Base-by-base conservation (phyloP, 2,797 vertebrate species). In the Meriones psammophilus region DNA sequence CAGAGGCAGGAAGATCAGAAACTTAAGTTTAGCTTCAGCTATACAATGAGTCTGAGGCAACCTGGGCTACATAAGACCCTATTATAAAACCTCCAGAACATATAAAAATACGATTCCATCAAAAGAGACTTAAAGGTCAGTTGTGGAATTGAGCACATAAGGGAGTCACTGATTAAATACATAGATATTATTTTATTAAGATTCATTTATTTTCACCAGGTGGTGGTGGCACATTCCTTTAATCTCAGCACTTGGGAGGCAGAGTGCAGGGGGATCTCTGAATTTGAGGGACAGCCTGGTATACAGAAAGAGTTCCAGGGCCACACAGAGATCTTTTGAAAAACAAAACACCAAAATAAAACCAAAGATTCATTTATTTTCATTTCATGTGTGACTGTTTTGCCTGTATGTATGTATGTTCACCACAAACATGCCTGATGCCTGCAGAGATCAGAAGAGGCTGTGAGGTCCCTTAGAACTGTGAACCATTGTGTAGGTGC, bases 31-130 rank as follows among this genome's bases (percentile, higher is more conserved):
- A 28, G 24, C n/a, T 60, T 74, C 86, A 74, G 26, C 0, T 9
- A 5, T 22, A 20, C 26, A 39, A 15, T 14, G 56, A 42, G 54
- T 58, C 39, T 30, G n/a, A 88, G 54, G 54, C 69, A 74, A 30
- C 54, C n/a, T 42, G n/a, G 68, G 5, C 50, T 73, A 71, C 24
- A 56, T 28, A 33, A 56, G 46, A 71, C 22, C 12, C 64, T 71
- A 1, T 17, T 28, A 4, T 28, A 36, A 87, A 86, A 36, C 56
- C 54, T 15, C 12, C 33, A 87, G 14, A 18, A 71, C 24, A 20
- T 73, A 20, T 58, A 58, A 58, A 87, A 77, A 83, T 56, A 73
- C 9, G 4, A 95, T 94, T 97, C 54, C 30, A 86, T 88, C 76
- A 92, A 92, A 89, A 71, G 4, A 56, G 9, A 62, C 36, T 73